Percentiles rank a stretch among this genome's conserved stretches.
Conservation (phyloP, 2,888 invertebrate species). For the Melolontha melolontha region DNA sequence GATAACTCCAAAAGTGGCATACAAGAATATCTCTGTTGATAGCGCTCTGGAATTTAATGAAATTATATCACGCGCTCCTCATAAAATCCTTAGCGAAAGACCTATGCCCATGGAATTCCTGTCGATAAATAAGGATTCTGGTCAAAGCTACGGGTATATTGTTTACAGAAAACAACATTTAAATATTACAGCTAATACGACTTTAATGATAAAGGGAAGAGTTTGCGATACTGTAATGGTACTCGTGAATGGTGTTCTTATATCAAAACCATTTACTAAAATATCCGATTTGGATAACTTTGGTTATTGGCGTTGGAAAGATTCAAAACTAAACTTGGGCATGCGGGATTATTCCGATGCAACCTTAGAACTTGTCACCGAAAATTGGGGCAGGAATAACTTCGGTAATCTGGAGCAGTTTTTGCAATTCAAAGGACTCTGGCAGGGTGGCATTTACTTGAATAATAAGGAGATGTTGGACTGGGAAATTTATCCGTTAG, state of each 20-base stretch:
- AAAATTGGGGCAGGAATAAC: conserved; percentile 88
- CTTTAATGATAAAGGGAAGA: conserved; percentile 62
- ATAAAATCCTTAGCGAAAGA: conserved; percentile 67
- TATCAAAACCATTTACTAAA: conserved; percentile 59
- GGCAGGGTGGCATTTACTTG: conserved; percentile 64
- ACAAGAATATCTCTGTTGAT: conserved; percentile 48
- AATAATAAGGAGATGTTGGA: conserved; percentile 61
- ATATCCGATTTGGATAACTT: conserved; percentile 59
- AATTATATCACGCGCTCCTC: conserved; percentile 53
- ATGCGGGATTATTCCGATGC: conserved; percentile 48
- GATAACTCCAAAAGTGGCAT: conserved; percentile 54
- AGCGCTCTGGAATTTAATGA: conserved; percentile 41
- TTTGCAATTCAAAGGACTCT: conserved; percentile 61
- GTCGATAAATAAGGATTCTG: conserved; percentile 71
- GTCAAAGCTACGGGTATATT: conserved; percentile 71
- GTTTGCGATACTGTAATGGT: conserved; percentile 69
- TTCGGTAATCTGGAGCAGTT: conserved; percentile 65
- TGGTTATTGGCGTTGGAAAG: conserved; percentile 60
- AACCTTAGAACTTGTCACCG: conserved; percentile 67
- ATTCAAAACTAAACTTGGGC: conserved; percentile 54
- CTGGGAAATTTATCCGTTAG: conserved; percentile 68
- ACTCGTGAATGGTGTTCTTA: conserved; percentile 64
- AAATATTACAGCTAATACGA: conserved; percentile 54
- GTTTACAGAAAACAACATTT: conserved; percentile 66
- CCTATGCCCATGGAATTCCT: conserved; percentile 55